Evolutionary conservation across 2,797 vertebrate species (phyloP).

Genomic region (Micrastur ruficollis): DNA sequence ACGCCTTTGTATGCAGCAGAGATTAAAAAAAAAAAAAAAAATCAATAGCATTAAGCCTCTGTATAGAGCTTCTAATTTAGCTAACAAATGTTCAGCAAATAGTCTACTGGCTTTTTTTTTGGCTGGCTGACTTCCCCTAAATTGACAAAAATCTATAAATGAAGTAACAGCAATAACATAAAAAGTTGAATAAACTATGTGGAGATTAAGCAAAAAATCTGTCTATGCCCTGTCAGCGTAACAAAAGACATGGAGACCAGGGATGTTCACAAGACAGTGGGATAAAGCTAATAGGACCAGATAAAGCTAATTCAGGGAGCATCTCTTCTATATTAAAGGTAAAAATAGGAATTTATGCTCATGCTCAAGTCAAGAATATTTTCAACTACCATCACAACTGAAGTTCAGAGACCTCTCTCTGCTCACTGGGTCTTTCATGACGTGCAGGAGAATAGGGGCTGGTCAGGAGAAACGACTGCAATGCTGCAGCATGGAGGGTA

Average conservation of each 20-base stretch:
- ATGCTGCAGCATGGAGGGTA: neutral
- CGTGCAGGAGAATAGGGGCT: neutral
- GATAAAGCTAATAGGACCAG: neutral
- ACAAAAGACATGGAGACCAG: neutral
- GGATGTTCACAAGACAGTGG: rapidly evolving
- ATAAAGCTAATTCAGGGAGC: neutral
- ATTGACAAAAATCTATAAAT: neutral
- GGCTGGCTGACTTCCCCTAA: neutral
- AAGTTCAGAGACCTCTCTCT: neutral
- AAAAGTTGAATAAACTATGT: neutral
- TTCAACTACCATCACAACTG: neutral
- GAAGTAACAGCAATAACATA: neutral
- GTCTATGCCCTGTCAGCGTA: neutral
- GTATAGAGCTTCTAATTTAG: neutral
- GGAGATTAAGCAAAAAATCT: rapidly evolving
- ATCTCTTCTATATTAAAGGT: neutral
- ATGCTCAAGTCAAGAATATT: neutral
- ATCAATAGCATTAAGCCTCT: neutral
- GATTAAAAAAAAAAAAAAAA: neutral
- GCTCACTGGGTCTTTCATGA: rapidly evolving
- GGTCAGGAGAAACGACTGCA: neutral
- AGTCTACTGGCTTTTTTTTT: neutral
- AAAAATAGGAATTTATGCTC: neutral
- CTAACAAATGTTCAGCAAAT: neutral
- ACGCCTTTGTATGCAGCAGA: neutral